phyloP scores from a whole-genome alignment of 2,888 invertebrate genomes.

The Ophioninae sp. region DNA sequence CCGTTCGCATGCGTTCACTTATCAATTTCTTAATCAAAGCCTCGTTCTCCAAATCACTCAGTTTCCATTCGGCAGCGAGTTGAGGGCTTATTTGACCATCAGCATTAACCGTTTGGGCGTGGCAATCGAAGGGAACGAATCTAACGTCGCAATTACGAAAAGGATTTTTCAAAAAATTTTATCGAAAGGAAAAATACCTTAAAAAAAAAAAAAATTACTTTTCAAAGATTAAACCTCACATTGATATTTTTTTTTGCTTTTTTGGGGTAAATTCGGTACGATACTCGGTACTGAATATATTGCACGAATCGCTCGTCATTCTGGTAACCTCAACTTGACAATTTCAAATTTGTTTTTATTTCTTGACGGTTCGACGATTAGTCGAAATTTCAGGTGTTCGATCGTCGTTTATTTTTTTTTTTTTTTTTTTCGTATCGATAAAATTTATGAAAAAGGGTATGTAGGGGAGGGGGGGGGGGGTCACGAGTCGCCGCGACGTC shows the following conservation, averaged over 20 bases:
- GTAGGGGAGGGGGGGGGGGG: constrained; percentile 4
- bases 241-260: constrained; percentile 53
- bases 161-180: background rate
- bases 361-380: background rate
- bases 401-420: background rate
- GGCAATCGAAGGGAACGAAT: constrained; percentile 63
- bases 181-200: background rate
- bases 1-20: constrained; percentile 65
- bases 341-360: background rate
- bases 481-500: constrained; percentile 52
- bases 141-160: constrained; percentile 37
- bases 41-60: constrained; percentile 65
- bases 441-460: background rate
- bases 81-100: constrained; percentile 67
- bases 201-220: background rate
- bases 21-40: constrained; percentile 65
- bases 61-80: constrained; percentile 61
- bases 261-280: constrained; percentile 65
- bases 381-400: background rate
- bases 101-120: constrained; percentile 65
- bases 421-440: constrained; percentile 19
- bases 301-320: constrained; percentile 53
- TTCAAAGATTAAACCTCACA: constrained; percentile 61
- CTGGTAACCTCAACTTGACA: background rate
- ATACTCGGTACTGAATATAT: constrained; percentile 70